phyloP scores from a whole-genome alignment of 2,888 invertebrate genomes.

The Tenodera sinensis region DNA sequence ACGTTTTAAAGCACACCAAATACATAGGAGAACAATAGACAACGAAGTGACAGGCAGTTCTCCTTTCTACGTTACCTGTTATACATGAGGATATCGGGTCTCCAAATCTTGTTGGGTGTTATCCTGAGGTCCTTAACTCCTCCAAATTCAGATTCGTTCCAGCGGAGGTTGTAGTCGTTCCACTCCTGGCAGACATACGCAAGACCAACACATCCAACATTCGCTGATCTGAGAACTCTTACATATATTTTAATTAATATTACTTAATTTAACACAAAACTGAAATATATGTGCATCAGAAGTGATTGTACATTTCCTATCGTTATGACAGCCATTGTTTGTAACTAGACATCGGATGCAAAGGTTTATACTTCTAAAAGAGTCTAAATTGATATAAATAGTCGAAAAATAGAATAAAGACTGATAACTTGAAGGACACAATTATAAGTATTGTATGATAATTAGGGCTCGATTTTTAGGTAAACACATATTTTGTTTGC shows the following conservation, averaged over 20 bases:
- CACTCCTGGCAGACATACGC: conserved; percentile 69
- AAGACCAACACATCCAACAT: neutral
- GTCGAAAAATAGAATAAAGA: too few species aligned
- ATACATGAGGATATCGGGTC: conserved; percentile 98
- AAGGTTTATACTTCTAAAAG: too few species aligned
- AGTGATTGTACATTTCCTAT: too few species aligned
- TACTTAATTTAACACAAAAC: too few species aligned
- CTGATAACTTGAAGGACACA: too few species aligned
- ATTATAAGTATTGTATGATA: too few species aligned
- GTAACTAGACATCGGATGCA: too few species aligned
- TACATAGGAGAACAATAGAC: neutral
- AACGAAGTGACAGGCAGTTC: neutral
- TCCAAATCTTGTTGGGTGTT: conserved; percentile 95
- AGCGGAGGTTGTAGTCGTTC: conserved; percentile 95
- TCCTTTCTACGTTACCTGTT: conserved; percentile 70
- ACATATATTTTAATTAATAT: neutral
- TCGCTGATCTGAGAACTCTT: neutral
- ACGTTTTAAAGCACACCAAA: neutral
- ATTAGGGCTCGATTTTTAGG: too few species aligned
- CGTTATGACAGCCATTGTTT: too few species aligned
- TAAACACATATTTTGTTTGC: too few species aligned
- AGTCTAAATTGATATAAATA: too few species aligned
- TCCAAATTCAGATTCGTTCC: conserved; percentile 95
- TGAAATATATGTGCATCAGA: too few species aligned
- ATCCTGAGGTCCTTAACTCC: conserved; percentile 91